phyloP scores from a whole-genome alignment of 1,140 invertebrate genomes.

The Gerris buenoi region DNA sequence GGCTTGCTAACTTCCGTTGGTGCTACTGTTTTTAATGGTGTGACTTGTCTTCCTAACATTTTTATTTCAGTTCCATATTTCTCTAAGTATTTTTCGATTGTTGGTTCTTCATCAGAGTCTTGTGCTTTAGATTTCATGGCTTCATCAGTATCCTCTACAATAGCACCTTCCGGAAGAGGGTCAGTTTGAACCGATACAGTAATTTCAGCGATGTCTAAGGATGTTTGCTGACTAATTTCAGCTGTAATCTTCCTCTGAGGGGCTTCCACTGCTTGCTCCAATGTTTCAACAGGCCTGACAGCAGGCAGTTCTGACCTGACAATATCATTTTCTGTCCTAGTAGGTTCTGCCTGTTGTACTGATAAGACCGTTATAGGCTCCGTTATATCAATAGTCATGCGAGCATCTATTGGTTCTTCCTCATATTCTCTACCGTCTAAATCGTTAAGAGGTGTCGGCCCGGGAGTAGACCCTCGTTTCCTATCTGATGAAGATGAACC shows the following conservation, averaged over 20 bases:
- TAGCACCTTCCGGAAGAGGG: slow-evolving; percentile 56
- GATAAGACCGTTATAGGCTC: not conserved
- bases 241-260: not conserved
- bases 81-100: slow-evolving; percentile 2
- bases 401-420: not conserved
- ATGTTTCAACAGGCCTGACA: not conserved
- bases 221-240: slow-evolving; percentile 11
- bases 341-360: not conserved
- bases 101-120: not conserved
- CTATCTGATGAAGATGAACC: not conserved
- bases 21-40: not conserved
- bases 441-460: not conserved
- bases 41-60: not conserved
- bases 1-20: not conserved
- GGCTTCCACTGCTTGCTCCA: slow-evolving; percentile 7
- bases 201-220: slow-evolving; percentile 36
- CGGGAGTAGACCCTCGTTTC: not conserved
- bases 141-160: slow-evolving; percentile 29
- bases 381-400: not conserved
- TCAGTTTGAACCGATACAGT: slow-evolving; percentile 67
- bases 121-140: not conserved
- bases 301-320: not conserved
- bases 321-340: not conserved
- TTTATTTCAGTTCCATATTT: slow-evolving; percentile 3
- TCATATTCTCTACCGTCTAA: not conserved